Evolutionary conservation across 2,113 vertebrate genomes (phyloP), one percentile per base, ranked within the genome.

Genomic region (Pimephales promelas): DNA sequence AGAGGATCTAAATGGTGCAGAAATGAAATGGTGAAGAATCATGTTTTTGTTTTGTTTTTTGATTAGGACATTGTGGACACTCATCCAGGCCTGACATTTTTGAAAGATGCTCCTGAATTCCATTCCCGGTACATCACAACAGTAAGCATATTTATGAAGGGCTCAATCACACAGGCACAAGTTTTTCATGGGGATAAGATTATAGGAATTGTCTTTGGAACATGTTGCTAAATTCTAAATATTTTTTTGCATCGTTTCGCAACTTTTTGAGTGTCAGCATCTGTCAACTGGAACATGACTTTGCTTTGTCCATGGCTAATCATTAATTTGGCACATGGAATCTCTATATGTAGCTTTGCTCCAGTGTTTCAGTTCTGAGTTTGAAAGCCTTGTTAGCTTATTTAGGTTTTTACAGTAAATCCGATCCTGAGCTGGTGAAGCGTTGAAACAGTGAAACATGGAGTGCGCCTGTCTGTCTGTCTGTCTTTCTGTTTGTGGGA

Each of bases 101-200:
- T 99, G 85, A 99, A 99, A 93, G 98, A 99, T 75, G 98, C 97
- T 71, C 98, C 98, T 0, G 98, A 99, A 93, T 99, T 99, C 91
- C 98, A 99, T 92, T 99, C 98, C 83, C 97, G 97, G 56, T 99
- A 99, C 64, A 99, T 99, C 84, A 99, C 97, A 1, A 99, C 97
- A 91, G 97, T 99, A 96, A 83, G 89, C 84, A 13, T n/a, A 61
- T 62, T 68, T 20, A n/a, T 78, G 28, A 73, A 43, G n/a, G 0
- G 18, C 34, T 45, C 43, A 16, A 10, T 70, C 40, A 20, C 36
- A 70, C 24, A 24, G 34, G 11, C 40, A 43, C 43, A 16, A 59
- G 45, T 59, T 28, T 54, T 28, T 40, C 14, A 31, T 10, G 11
- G 20, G n/a, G 34, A 78, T 43, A n/a, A 22, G 16, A 62, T 76